Conservation (phyloP, 2,888 invertebrate species). For the Heteromurus nitidus region DNA sequence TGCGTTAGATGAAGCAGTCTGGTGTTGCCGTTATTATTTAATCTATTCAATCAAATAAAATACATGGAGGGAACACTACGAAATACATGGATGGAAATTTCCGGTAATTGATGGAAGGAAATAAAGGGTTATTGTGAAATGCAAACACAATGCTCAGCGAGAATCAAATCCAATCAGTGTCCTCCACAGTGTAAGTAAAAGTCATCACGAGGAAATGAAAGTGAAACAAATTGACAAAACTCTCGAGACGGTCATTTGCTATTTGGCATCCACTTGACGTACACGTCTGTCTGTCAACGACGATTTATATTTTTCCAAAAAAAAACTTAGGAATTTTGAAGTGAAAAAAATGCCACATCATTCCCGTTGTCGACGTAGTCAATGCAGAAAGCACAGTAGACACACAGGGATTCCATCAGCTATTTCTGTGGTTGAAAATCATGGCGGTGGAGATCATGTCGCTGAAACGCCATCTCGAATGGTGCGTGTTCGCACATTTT, state of each 20-base stretch:
- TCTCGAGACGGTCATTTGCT: neutral
- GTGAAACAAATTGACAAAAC: neutral
- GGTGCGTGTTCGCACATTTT: slow-evolving; percentile 42
- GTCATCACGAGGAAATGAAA: neutral
- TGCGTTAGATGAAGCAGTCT: too few species aligned
- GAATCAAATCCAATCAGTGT: slow-evolving; percentile 42
- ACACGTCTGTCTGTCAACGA: neutral
- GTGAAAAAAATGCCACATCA: slow-evolving; percentile 59
- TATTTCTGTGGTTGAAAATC: slow-evolving; percentile 35
- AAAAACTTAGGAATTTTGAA: too few species aligned
- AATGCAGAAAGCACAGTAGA: slow-evolving; percentile 52
- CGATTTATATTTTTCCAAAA: too few species aligned
- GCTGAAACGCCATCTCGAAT: slow-evolving; percentile 5
- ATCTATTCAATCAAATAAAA: too few species aligned
- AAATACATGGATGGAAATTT: slow-evolving; percentile 24
- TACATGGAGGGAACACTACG: neutral
- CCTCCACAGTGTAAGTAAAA: neutral
- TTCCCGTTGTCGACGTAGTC: slow-evolving; percentile 45
- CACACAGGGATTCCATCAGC: slow-evolving; percentile 32
- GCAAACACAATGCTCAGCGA: slow-evolving; percentile 9
- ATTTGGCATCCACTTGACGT: neutral
- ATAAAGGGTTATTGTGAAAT: slow-evolving; percentile 43
- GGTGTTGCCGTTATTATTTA: neutral
- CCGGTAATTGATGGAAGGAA: slow-evolving; percentile 28
- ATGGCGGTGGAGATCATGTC: neutral